These are phyloP conservation scores for Neodiprion pinetum DNA, from an alignment of 1,140 invertebrate genomes.

Conservation along the genomic window DNA sequence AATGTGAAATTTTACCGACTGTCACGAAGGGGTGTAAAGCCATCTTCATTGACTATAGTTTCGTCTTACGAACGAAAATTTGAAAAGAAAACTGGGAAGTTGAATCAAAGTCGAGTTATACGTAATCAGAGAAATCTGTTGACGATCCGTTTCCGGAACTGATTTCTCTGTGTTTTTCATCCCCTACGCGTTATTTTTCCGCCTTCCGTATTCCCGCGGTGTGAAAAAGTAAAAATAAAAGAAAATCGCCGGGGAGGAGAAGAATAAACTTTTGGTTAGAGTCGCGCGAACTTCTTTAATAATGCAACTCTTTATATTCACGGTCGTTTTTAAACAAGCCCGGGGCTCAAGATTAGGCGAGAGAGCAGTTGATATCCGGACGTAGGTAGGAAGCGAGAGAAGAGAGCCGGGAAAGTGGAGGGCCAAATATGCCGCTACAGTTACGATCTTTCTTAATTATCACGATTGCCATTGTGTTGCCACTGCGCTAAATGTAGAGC, in stretches of 20 bases:
- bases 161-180: background rate
- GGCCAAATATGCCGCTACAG: slow-evolving; percentile 47
- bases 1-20: too few species aligned
- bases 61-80: too few species aligned
- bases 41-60: too few species aligned
- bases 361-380: slow-evolving; percentile 30
- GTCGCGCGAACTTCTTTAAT: slow-evolving; percentile 62
- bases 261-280: slow-evolving; percentile 54
- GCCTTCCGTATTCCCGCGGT: background rate
- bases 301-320: slow-evolving; percentile 65
- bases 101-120: too few species aligned
- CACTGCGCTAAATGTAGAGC: slow-evolving; percentile 42
- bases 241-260: background rate
- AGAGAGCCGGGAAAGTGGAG: slow-evolving; percentile 22
- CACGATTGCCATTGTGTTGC: slow-evolving; percentile 58
- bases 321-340: slow-evolving; percentile 59
- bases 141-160: background rate
- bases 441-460: slow-evolving; percentile 64
- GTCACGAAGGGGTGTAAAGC: too few species aligned
- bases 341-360: slow-evolving; percentile 54
- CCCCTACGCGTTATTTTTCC: background rate
- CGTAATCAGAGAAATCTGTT: background rate
- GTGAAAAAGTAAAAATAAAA: background rate
- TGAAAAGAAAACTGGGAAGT: too few species aligned
- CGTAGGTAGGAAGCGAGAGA: slow-evolving; percentile 25